Evolutionary conservation across 92 coral and sea anemone species (phyloP), one percentile per base, ranked within the genome.

Genomic region (Bergia sp.): DNA sequence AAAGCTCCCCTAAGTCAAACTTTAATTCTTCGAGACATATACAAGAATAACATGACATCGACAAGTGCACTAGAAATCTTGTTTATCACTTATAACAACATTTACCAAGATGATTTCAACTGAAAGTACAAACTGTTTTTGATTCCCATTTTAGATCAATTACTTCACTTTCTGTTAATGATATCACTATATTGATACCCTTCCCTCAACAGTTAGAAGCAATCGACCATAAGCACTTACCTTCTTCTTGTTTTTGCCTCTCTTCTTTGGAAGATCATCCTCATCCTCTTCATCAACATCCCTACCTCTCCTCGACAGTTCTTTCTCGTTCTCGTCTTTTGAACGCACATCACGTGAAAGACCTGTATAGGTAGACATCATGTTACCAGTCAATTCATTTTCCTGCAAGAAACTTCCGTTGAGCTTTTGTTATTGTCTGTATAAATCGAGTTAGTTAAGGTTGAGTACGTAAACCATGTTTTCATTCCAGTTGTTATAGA

Each of bases 251-350:
- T 37, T 76, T 36, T 53, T 38, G 71, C 87, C 89, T 36, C 90
- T 89, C 89, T 89, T 91, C 74, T 86, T 92, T 38, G 93, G 87
- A 49, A 92, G 86, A 49, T 94, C 92, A 39, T 95, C 94, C 57
- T 92, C 96, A 1, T 91, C 95, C 10, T 86, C 89, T 18, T 89
- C 92, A 44, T 90, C 94, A 11, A 89, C 83, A 15, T 91, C 93
- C 39, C 93, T 93, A 69, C 96, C 92, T 82, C 87, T 90, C 82
- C 94, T 92, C 49, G 90, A 78, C 0, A 88, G 61, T 81, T 90
- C 91, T 50, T 85, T 82, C 2, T 80, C 92, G 21, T 82, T 85
- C 8, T 82, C 73, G 45, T 86, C 74, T 21, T 12, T 67, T 5
- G 89, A 87, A 39, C 89, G 90, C 21, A 49, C 81, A 23, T 87